phyloP scores from a whole-genome alignment of 2,888 invertebrate species.

The Urechis unicinctus region DNA sequence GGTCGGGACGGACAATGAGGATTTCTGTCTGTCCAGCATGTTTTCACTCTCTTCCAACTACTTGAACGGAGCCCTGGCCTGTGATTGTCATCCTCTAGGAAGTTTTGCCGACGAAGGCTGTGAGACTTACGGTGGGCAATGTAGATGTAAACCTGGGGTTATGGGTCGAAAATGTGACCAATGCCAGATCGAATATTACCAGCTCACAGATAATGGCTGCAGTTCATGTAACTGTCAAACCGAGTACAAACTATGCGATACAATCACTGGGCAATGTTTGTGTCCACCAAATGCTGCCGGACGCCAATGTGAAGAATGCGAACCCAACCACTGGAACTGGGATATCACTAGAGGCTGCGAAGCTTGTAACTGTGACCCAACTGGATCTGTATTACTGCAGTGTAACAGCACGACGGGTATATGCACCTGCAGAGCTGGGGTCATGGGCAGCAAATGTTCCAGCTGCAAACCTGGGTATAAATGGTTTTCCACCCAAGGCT shows the following conservation, averaged over 20 bases:
- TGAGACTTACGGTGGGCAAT: constrained; percentile 26
- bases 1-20: constrained; percentile 8
- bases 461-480: constrained; percentile 16
- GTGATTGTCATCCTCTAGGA: constrained; percentile 30
- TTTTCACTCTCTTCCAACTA: constrained; percentile 26
- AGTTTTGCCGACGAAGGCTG: constrained; percentile 19
- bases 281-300: constrained; percentile 70
- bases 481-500: constrained; percentile 16
- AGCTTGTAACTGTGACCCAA: constrained; percentile 25
- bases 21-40: constrained; percentile 16
- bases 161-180: constrained; percentile 27
- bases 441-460: constrained; percentile 21
- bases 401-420: constrained; percentile 27
- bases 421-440: constrained; percentile 28
- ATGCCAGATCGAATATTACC: constrained; percentile 26
- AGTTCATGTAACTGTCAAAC: constrained; percentile 27
- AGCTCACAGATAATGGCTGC: constrained; percentile 25
- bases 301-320: constrained; percentile 62
- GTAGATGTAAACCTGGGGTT: constrained; percentile 32
- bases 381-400: constrained; percentile 22
- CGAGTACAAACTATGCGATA: constrained; percentile 24
- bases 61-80: constrained; percentile 25
- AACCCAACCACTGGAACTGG: constrained; percentile 34
- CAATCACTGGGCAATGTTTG: constrained; percentile 27
- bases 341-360: constrained; percentile 23